Evolutionary conservation across 2,797 vertebrate genomes (phyloP).

Genomic region (Periophthalmus magnuspinnatus): DNA sequence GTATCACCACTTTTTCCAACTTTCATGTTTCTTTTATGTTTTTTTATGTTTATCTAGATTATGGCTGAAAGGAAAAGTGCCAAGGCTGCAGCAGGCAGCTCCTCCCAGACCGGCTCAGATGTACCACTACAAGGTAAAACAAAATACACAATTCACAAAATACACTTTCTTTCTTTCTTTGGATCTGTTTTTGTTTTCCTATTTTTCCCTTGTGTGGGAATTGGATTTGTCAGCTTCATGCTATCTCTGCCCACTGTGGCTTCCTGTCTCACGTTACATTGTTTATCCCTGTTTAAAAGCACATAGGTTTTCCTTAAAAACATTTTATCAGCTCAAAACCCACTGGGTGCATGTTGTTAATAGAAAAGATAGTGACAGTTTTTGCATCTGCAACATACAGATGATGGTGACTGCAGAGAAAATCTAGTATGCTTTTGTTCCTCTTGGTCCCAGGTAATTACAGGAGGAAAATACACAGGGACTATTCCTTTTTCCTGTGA

Average conservation of each 20-base stretch:
- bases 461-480: conserved; percentile 25
- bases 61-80: conserved; percentile 98
- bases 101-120: conserved; percentile 86
- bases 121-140: conserved; percentile 93
- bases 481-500: conserved; percentile 34
- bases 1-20: background rate
- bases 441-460: conserved; percentile 55
- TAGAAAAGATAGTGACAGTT: conserved; percentile 34
- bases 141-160: conserved; percentile 22
- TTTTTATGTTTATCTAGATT: conserved; percentile 78
- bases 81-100: conserved; percentile 90
- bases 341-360: conserved; percentile 38
- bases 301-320: conserved; percentile 9
- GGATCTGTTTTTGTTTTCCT: conserved; percentile 22
- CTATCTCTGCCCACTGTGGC: conserved; percentile 22
- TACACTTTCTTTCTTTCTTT: conserved; percentile 21
- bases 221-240: conserved; percentile 36
- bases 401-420: conserved; percentile 49
- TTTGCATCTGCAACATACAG: conserved; percentile 38
- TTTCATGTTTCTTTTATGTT: background rate
- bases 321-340: conserved; percentile 24
- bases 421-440: conserved; percentile 42
- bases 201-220: conserved; percentile 37
- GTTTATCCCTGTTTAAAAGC: conserved; percentile 30
- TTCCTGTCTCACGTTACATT: conserved; percentile 33